These are phyloP conservation scores for Helleia helle DNA, from an alignment of 2,888 invertebrate species.

Conservation along the genomic window DNA sequence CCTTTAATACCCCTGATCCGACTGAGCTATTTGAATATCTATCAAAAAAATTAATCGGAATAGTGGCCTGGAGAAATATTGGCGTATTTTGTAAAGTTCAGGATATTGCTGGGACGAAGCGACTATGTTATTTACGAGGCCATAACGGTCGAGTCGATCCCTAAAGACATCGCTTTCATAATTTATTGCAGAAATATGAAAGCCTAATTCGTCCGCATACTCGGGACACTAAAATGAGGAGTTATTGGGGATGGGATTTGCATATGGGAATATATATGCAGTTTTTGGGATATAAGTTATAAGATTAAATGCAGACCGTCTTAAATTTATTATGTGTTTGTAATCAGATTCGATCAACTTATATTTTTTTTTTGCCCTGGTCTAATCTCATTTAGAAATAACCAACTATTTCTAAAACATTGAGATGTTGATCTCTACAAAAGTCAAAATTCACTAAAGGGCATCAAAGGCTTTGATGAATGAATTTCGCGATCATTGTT, in stretches of 20 bases:
- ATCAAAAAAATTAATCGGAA: slow-evolving; percentile 13
- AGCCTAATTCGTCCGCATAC: slow-evolving; percentile 55
- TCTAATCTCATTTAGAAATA: too few species aligned
- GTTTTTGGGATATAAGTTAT: too few species aligned
- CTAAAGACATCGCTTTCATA: slow-evolving; percentile 53
- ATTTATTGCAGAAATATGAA: slow-evolving; percentile 59
- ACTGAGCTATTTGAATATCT: slow-evolving; percentile 7
- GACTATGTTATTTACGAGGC: slow-evolving; percentile 39
- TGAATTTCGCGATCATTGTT: too few species aligned
- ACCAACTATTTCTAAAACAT: too few species aligned
- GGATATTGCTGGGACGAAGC: slow-evolving; percentile 33
- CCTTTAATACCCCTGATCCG: slow-evolving; percentile 5
- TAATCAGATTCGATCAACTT: too few species aligned
- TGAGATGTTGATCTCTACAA: too few species aligned
- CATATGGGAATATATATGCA: slow-evolving; percentile 1
- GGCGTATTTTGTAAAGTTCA: slow-evolving; percentile 36
- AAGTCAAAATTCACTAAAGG: too few species aligned
- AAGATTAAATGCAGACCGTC: too few species aligned
- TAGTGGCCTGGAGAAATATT: slow-evolving; percentile 25
- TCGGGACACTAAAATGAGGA: slow-evolving; percentile 36
- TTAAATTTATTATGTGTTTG: too few species aligned
- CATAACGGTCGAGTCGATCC: slow-evolving; percentile 41
- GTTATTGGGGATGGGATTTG: slow-evolving; percentile 20
- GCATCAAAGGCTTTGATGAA: too few species aligned
- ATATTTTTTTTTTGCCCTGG: too few species aligned